These are phyloP conservation scores for Pogonomyrmex californicus DNA, from an alignment of 1,140 invertebrate species.

Conservation along the genomic window DNA sequence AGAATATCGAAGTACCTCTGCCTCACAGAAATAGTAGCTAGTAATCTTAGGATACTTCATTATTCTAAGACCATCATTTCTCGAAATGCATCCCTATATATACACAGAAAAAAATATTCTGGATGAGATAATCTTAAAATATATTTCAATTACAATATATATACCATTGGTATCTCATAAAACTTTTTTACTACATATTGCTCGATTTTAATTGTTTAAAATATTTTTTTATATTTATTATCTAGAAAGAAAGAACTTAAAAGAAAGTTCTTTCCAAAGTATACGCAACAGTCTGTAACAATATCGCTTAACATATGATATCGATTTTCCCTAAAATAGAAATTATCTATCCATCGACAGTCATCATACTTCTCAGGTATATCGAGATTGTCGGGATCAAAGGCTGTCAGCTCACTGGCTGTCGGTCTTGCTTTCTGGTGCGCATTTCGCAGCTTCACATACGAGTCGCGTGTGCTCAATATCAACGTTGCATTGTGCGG, in stretches of 20 bases:
- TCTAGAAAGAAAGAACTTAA: not conserved
- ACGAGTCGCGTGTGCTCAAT: conserved; percentile 74
- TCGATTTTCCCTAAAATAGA: conserved; percentile 27
- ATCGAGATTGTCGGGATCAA: conserved; percentile 60
- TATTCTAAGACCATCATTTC: not conserved
- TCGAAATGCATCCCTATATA: not conserved
- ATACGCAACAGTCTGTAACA: not conserved
- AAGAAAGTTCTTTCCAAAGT: not conserved
- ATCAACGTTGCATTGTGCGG: conserved; percentile 80
- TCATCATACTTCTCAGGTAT: conserved; percentile 49
- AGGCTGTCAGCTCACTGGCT: conserved; percentile 31
- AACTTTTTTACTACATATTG: not conserved
- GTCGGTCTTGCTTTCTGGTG: conserved; percentile 65
- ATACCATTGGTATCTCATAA: not conserved
- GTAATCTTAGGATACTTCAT: conserved; percentile 13
- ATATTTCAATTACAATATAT: not conserved
- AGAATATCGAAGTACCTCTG: conserved; percentile 9
- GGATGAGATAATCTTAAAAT: not conserved
- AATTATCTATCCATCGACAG: conserved; percentile 56
- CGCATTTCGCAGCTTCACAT: conserved; percentile 69
- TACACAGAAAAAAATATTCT: not conserved
- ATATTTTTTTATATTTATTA: not conserved
- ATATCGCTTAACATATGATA: conserved; percentile 22
- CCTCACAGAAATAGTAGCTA: conserved; percentile 4
- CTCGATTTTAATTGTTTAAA: not conserved